A percentile compares a stretch with the other conserved stretches of the same genome.
Conservation (phyloP, 2,113 vertebrate species). For the Fulica atra region DNA sequence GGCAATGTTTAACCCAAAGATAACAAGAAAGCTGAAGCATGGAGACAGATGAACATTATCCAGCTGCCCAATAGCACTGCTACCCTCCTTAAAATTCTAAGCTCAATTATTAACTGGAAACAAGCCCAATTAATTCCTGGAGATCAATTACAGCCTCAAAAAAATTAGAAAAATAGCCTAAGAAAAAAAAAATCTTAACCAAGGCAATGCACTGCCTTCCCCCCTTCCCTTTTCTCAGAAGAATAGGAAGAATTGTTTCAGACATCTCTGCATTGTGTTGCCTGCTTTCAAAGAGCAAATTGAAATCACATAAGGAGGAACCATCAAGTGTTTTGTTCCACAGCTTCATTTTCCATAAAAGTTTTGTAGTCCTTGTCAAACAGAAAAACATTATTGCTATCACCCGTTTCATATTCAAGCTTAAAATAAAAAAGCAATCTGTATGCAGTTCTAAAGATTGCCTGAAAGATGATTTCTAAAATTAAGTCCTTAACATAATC, state of each 20-base stretch:
- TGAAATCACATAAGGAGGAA: background rate
- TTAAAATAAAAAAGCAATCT: constrained; percentile 59
- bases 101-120: background rate
- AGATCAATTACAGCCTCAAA: background rate
- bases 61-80: background rate
- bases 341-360: background rate
- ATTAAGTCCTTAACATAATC: constrained; percentile 40
- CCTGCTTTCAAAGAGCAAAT: background rate
- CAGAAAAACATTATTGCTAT: constrained; percentile 9
- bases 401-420: constrained; percentile 2
- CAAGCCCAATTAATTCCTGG: background rate
- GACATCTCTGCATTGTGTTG: background rate
- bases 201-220: background rate
- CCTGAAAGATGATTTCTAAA: constrained; percentile 44
- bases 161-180: background rate
- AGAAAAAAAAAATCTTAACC: background rate
- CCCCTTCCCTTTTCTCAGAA: background rate
- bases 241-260: background rate
- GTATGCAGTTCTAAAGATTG: constrained; percentile 31
- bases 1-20: background rate
- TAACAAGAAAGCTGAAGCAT: background rate
- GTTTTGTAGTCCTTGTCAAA: constrained; percentile 7
- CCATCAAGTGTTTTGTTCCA: background rate
- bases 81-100: background rate
- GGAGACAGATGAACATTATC: background rate